Evolutionary conservation across 2,797 vertebrate genomes (phyloP).

Genomic region (Rhinatrema bivittatum): DNA sequence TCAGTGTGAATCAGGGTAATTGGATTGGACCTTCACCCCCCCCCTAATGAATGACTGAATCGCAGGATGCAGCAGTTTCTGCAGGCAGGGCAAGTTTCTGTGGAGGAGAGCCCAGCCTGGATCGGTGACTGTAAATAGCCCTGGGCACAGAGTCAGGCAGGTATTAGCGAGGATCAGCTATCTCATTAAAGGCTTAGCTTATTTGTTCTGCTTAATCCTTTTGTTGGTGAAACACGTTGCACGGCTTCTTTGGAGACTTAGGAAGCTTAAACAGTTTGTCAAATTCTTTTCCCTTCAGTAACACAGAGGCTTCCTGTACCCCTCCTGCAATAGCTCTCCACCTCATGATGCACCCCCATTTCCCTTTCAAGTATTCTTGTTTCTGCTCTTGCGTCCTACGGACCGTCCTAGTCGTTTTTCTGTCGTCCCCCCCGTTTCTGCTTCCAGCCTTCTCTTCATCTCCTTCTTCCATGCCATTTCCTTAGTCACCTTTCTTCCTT

Average conservation of each 20-base stretch:
- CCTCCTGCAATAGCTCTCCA: too few species aligned
- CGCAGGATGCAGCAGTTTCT: conserved; percentile 59
- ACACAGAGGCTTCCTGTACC: conserved; percentile 11
- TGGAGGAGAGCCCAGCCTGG: conserved; percentile 54
- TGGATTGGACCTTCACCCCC: conserved; percentile 92
- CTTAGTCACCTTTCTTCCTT: too few species aligned
- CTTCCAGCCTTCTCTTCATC: too few species aligned
- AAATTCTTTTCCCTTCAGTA: conserved; percentile 58
- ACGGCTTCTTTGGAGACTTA: conserved; percentile 82
- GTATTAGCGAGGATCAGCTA: conserved; percentile 81
- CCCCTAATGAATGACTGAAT: conserved; percentile 84
- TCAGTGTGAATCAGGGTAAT: conserved; percentile 86
- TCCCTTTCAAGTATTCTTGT: conserved; percentile 1
- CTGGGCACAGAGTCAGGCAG: conserved; percentile 71
- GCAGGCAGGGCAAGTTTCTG: conserved; percentile 50
- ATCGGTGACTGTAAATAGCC: conserved; percentile 70
- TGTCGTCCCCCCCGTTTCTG: not conserved
- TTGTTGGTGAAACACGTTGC: conserved; percentile 84
- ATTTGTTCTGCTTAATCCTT: conserved; percentile 83
- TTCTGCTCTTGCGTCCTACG: conserved; percentile 7
- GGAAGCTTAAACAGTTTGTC: conserved; percentile 70
- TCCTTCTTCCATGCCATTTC: too few species aligned
- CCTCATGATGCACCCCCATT: not conserved
- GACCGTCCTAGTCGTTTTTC: not conserved
- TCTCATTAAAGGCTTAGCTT: conserved; percentile 93